phyloP scores from a whole-genome alignment of 2,797 vertebrate species.

The Eospalax fontanierii region DNA sequence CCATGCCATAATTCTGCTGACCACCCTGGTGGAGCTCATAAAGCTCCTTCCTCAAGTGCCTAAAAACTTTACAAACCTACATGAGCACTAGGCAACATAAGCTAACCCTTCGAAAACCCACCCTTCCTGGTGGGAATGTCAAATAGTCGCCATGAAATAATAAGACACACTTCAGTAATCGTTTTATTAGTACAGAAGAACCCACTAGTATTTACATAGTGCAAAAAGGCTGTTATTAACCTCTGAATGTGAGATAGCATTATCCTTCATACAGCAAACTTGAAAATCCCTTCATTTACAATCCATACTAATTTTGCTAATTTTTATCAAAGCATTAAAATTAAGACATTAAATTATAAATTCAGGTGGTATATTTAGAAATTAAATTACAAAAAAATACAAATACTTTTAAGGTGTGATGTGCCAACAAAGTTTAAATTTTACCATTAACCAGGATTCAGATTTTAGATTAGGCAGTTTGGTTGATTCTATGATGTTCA shows the following conservation, averaged over 20 bases:
- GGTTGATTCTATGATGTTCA: constrained; percentile 41
- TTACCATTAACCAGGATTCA: constrained; percentile 68
- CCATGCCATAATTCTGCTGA: not conserved
- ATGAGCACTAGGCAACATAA: not conserved
- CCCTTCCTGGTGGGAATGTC: not conserved
- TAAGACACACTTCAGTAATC: constrained; percentile 84
- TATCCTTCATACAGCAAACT: constrained; percentile 90
- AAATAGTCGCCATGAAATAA: constrained; percentile 45
- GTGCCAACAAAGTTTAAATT: constrained; percentile 87
- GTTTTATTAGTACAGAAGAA: constrained; percentile 94
- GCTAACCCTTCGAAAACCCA: not conserved
- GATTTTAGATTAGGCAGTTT: constrained; percentile 73
- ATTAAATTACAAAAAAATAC: constrained; percentile 88
- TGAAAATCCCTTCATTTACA: constrained; percentile 88
- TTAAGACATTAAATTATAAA: constrained; percentile 90
- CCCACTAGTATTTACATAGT: constrained; percentile 98
- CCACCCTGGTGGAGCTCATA: too few relatives aligned
- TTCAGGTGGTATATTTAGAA: constrained; percentile 86
- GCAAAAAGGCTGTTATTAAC: constrained; percentile 96
- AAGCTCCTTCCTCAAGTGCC: not conserved
- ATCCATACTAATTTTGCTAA: constrained; percentile 86
- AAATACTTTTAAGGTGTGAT: constrained; percentile 88
- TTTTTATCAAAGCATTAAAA: constrained; percentile 87
- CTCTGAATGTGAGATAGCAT: constrained; percentile 89
- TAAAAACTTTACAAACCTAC: not conserved